A percentile compares a stretch with the other conserved stretches of the same genome.
phyloP scores from a whole-genome alignment of 2,888 invertebrate genomes.

The Leucophenga maculata region DNA sequence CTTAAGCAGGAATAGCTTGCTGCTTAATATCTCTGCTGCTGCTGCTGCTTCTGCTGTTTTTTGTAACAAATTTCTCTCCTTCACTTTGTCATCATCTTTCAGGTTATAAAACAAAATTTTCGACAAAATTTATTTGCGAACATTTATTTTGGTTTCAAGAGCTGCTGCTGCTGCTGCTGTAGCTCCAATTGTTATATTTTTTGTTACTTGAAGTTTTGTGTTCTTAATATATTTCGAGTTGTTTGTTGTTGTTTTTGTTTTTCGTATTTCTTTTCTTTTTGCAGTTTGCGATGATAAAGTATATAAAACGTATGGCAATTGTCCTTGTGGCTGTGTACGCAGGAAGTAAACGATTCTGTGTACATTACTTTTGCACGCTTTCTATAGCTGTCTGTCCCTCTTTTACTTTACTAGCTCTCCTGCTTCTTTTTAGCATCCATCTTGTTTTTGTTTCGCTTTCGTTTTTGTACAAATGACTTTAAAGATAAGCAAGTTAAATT shows the following conservation, averaged over 20 bases:
- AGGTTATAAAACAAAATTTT: constrained; percentile 31
- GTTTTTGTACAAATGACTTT: constrained; percentile 57
- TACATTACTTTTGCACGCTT: not conserved
- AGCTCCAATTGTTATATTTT: not conserved
- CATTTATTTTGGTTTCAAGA: constrained; percentile 59
- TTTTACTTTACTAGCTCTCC: not conserved
- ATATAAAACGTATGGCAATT: constrained; percentile 21
- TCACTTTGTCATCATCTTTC: not conserved
- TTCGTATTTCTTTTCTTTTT: no score
- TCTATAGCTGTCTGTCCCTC: not conserved
- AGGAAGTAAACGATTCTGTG: constrained; percentile 18
- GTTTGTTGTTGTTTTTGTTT: no score
- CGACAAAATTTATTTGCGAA: constrained; percentile 62
- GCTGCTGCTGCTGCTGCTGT: not conserved
- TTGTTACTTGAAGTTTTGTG: not conserved
- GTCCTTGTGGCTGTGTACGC: constrained; percentile 12
- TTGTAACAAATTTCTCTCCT: not conserved
- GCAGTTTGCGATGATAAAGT: constrained; percentile 9
- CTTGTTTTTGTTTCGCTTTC: constrained; percentile 8
- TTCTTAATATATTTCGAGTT: not conserved
- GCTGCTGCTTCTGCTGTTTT: not conserved
- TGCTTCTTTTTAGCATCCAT: not conserved
- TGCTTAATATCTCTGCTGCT: not conserved
- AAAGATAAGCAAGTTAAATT: constrained; percentile 65
- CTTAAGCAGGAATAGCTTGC: not conserved